Percentiles rank a stretch among this genome's conserved stretches.
Evolutionary conservation across 2,113 vertebrate species (phyloP).

Genomic region (Desmodus rotundus): DNA sequence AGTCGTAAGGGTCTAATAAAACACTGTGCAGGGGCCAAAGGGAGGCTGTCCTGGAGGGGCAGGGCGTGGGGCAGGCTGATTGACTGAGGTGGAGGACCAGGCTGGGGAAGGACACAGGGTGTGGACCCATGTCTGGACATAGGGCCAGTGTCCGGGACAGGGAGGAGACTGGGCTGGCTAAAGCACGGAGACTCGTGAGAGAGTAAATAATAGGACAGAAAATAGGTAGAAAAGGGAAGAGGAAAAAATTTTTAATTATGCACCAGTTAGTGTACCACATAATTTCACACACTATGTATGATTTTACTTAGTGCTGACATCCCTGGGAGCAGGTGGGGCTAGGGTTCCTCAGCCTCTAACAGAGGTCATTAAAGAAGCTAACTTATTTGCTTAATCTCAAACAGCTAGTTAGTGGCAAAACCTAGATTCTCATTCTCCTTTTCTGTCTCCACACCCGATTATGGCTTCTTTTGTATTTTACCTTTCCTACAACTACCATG

Average conservation of each 20-base stretch:
- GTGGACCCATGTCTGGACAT: too few relatives aligned
- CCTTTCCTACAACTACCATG: not conserved
- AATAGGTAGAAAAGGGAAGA: not conserved
- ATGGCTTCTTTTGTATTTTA: not conserved
- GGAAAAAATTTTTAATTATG: not conserved
- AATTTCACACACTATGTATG: not conserved
- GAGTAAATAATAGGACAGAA: not conserved
- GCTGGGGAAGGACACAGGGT: not conserved
- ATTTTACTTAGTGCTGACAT: not conserved
- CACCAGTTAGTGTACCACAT: not conserved
- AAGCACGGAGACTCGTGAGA: not conserved
- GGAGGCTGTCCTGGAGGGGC: not conserved
- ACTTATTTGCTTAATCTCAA: not conserved
- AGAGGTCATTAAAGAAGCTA: not conserved
- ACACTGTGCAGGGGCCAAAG: not conserved
- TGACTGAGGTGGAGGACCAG: not conserved
- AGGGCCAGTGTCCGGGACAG: not conserved
- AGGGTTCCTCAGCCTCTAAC: not conserved
- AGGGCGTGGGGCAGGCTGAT: not conserved
- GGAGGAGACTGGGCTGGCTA: not conserved
- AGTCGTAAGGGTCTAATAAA: not conserved
- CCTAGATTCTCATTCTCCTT: not conserved
- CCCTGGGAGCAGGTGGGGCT: not conserved
- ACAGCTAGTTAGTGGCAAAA: not conserved
- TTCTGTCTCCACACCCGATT: not conserved